Percentiles rank a stretch among this genome's conserved stretches.
Conservation (phyloP, 2,797 vertebrate species). For the Margarornis squamiger region DNA sequence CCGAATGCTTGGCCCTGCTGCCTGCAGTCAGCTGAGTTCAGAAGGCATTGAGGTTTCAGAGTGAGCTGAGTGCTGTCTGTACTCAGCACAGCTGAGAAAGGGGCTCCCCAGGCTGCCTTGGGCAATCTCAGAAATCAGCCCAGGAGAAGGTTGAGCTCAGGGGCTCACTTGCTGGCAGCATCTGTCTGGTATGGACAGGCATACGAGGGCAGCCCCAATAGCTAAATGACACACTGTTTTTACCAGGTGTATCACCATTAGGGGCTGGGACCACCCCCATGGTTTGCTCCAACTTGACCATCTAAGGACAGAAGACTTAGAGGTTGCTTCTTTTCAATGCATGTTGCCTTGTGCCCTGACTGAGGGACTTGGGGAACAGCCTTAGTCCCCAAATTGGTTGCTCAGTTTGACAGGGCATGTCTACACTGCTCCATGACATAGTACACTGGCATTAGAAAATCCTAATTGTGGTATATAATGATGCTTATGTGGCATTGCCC, state of each 20-base stretch:
- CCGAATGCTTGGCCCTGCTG: neutral
- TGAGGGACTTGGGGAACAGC: neutral
- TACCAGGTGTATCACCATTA: neutral
- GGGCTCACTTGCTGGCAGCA: accelerated
- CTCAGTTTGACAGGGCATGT: neutral
- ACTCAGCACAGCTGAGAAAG: neutral
- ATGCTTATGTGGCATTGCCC: neutral
- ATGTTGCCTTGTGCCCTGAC: neutral
- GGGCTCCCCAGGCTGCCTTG: neutral
- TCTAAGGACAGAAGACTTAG: neutral
- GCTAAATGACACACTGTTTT: neutral
- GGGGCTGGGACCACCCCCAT: neutral
- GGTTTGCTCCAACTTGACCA: neutral
- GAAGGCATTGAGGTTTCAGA: neutral
- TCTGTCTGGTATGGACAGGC: neutral
- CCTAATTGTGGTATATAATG: neutral
- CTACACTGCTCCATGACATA: neutral
- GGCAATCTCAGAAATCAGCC: neutral
- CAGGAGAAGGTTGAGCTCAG: neutral
- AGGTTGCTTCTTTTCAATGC: neutral
- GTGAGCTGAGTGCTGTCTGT: neutral
- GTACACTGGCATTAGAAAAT: neutral
- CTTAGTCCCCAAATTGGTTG: neutral
- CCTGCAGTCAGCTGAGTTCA: neutral
- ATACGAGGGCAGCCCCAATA: neutral